A percentile compares a stretch with the other conserved stretches of the same genome.
phyloP scores from a whole-genome alignment of 2,113 vertebrate genomes.

The Heterocephalus glaber region DNA sequence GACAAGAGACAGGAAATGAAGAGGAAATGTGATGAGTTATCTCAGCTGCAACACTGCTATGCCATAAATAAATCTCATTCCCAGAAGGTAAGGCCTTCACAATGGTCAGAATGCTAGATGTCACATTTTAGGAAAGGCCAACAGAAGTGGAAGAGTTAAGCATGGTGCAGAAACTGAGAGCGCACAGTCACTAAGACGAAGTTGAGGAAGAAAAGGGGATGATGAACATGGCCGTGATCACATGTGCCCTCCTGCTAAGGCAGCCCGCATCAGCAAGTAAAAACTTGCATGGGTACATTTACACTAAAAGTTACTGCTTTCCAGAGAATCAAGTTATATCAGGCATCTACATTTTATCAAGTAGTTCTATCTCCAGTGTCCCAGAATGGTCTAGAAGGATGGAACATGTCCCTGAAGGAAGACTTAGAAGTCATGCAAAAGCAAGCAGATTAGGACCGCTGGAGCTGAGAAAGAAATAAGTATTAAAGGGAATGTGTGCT shows the following conservation, averaged over 20 bases:
- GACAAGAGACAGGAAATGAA: not conserved
- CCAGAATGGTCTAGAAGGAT: not conserved
- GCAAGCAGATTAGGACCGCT: not conserved
- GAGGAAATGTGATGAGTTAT: not conserved
- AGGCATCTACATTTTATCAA: not conserved
- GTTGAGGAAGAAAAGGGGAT: too few species aligned
- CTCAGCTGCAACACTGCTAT: not conserved
- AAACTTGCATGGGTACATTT: not conserved
- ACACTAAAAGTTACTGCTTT: not conserved
- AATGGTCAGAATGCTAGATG: not conserved
- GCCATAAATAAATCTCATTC: not conserved
- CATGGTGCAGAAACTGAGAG: not conserved
- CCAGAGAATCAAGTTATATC: not conserved
- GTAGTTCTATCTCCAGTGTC: not conserved
- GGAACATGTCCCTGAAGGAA: not conserved
- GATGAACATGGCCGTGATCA: not conserved
- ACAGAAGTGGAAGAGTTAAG: not conserved
- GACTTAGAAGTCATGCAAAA: not conserved
- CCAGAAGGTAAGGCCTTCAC: not conserved
- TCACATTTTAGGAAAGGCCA: not conserved
- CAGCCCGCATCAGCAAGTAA: not conserved
- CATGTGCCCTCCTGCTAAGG: accelerated
- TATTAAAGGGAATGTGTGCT: not conserved
- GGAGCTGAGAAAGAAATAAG: not conserved
- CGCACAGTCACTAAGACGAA: not conserved